Conservation (phyloP, 2,113 vertebrate genomes). For the Anser brachyrhynchus region DNA sequence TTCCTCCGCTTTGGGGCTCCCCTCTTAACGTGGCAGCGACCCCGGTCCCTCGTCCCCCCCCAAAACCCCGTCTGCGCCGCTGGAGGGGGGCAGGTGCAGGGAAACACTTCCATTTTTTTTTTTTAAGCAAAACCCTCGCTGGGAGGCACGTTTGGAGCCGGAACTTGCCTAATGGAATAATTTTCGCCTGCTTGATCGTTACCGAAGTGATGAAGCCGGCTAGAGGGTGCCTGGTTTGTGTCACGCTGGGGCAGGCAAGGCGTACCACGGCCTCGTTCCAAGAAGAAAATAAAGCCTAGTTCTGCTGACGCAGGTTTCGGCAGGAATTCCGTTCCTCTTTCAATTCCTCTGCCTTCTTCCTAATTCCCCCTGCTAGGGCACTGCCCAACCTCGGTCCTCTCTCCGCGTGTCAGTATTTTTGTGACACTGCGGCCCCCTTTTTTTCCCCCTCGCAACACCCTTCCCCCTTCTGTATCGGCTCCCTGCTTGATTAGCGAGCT, state of each 20-base stretch:
- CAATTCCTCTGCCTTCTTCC: neutral
- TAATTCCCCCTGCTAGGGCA: neutral
- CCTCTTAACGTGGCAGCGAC: fast-evolving
- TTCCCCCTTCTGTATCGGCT: neutral
- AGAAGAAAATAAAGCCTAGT: neutral
- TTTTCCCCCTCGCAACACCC: neutral
- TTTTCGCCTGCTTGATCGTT: neutral
- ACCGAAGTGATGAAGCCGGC: conserved; percentile 2
- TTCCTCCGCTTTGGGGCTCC: neutral
- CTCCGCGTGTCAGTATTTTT: neutral
- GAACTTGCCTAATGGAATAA: neutral
- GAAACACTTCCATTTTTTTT: neutral
- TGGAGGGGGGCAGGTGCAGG: neutral
- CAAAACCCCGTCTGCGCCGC: neutral
- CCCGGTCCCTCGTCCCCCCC: no score
- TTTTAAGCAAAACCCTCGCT: neutral
- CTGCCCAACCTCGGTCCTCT: neutral
- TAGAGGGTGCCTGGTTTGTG: neutral
- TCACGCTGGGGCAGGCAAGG: neutral
- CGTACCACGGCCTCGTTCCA: neutral
- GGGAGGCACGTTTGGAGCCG: neutral
- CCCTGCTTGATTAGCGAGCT: neutral
- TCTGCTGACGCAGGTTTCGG: neutral
- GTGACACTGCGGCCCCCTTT: fast-evolving
- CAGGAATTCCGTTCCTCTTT: neutral